Percentiles rank a stretch among this genome's conserved stretches.
phyloP scores from a whole-genome alignment of 30 jellyfish, hydroid and myxozoan species.

The Rhopilema esculentum region DNA sequence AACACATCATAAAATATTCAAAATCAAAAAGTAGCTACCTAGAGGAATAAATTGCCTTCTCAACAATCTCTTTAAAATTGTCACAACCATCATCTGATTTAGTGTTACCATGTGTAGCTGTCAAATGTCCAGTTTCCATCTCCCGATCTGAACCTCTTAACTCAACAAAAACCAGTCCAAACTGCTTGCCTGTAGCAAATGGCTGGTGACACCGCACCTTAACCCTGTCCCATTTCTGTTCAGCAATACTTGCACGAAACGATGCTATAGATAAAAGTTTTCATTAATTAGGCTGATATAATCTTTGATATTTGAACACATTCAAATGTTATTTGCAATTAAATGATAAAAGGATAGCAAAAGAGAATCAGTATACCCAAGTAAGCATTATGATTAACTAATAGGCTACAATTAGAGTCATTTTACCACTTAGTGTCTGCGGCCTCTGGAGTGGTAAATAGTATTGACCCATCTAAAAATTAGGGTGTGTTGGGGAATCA shows the following conservation, averaged over 20 bases:
- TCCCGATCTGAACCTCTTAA: slow-evolving; percentile 25
- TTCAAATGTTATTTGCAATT: no score
- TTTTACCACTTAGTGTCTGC: no score
- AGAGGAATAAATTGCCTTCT: slow-evolving; percentile 39
- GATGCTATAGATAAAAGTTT: slow-evolving; percentile 11
- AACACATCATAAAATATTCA: no score
- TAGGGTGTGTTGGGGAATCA: no score
- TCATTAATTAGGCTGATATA: neutral
- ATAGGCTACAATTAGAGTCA: no score
- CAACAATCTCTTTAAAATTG: slow-evolving; percentile 1
- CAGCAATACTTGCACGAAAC: slow-evolving; percentile 47
- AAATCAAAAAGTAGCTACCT: no score
- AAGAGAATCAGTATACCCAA: no score
- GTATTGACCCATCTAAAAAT: no score
- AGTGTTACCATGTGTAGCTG: neutral
- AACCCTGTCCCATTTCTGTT: slow-evolving; percentile 35
- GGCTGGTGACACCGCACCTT: slow-evolving; percentile 48
- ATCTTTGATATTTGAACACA: no score
- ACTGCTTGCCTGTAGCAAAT: slow-evolving; percentile 48
- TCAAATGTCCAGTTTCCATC: neutral
- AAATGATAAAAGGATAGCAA: no score
- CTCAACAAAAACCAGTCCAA: slow-evolving; percentile 57
- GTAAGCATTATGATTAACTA: no score
- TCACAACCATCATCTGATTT: neutral
- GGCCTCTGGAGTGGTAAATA: no score